Conservation (phyloP, 2,888 invertebrate species). For the Ferrisia virgata region DNA sequence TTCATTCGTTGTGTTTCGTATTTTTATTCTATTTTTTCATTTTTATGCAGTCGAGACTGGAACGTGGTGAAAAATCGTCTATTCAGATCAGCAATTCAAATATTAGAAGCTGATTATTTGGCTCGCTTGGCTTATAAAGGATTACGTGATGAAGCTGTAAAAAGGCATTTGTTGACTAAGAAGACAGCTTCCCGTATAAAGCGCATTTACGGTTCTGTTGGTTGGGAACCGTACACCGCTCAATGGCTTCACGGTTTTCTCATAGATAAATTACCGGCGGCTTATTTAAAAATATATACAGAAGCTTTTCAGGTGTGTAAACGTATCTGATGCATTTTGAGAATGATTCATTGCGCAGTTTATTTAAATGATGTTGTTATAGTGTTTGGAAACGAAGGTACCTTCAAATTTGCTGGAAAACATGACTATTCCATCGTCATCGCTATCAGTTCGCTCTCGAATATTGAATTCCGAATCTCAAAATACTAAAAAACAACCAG, state of each 20-base stretch:
- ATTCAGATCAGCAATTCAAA: constrained; percentile 64
- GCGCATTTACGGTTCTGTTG: constrained; percentile 64
- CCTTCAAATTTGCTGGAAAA: constrained; percentile 37
- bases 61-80: constrained; percentile 63
- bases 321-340: background rate
- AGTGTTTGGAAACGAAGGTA: constrained; percentile 43
- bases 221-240: constrained; percentile 70
- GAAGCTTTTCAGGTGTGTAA: constrained; percentile 69
- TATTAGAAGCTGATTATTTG: constrained; percentile 66
- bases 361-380: background rate
- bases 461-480: background rate
- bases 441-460: constrained; percentile 32
- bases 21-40: background rate
- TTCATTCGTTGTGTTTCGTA: too few species aligned
- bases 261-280: constrained; percentile 61
- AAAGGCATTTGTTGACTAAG: constrained; percentile 67
- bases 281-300: constrained; percentile 68
- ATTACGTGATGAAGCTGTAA: constrained; percentile 64
- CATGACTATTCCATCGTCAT: constrained; percentile 30
- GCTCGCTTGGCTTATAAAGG: constrained; percentile 63
- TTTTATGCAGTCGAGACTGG: constrained; percentile 63
- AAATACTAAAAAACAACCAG: constrained; percentile 59
- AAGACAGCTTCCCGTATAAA: constrained; percentile 67
- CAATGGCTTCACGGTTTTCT: constrained; percentile 76
- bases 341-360: background rate